These are phyloP conservation scores for Andricus quercusramuli DNA, from an alignment of 2,888 invertebrate species.

Conservation along the genomic window DNA sequence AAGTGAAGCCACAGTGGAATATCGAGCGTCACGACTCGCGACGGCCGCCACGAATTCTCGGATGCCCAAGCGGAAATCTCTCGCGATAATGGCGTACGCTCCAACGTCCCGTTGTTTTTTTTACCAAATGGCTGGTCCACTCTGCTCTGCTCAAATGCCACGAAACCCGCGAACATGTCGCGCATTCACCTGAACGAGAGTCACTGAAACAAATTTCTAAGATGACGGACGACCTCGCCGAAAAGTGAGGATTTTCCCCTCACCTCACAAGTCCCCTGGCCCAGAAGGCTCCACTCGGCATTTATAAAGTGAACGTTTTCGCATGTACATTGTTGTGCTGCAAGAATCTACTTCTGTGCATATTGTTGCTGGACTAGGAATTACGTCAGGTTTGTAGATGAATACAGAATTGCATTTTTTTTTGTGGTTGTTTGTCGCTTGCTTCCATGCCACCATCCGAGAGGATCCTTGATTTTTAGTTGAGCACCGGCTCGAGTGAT, in stretches of 20 bases:
- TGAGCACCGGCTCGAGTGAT: background rate
- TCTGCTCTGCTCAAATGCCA: conserved; percentile 30
- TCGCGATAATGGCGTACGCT: conserved; percentile 52
- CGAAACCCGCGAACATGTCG: conserved; percentile 34
- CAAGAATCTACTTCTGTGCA: conserved; percentile 21
- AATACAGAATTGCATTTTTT: conserved; percentile 21
- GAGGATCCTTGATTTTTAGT: conserved; percentile 10
- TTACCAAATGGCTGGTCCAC: conserved; percentile 42
- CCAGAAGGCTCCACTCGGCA: conserved; percentile 2
- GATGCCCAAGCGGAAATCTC: conserved; percentile 51
- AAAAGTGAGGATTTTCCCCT: conserved; percentile 37
- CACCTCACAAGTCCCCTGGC: background rate
- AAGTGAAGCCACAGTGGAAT: conserved; percentile 46
- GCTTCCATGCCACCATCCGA: conserved; percentile 17
- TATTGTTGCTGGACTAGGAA: conserved; percentile 9
- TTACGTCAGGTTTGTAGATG: conserved; percentile 41
- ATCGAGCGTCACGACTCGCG: conserved; percentile 50
- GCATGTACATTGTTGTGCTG: conserved; percentile 34
- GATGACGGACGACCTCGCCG: conserved; percentile 29
- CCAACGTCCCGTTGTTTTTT: conserved; percentile 47
- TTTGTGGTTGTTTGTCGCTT: background rate
- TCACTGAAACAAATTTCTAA: conserved; percentile 45
- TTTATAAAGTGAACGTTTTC: conserved; percentile 39
- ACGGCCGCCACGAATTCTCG: conserved; percentile 49
- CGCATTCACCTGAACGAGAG: conserved; percentile 41